Evolutionary conservation across 2,797 vertebrate species (phyloP).

Genomic region (Lacerta agilis): DNA sequence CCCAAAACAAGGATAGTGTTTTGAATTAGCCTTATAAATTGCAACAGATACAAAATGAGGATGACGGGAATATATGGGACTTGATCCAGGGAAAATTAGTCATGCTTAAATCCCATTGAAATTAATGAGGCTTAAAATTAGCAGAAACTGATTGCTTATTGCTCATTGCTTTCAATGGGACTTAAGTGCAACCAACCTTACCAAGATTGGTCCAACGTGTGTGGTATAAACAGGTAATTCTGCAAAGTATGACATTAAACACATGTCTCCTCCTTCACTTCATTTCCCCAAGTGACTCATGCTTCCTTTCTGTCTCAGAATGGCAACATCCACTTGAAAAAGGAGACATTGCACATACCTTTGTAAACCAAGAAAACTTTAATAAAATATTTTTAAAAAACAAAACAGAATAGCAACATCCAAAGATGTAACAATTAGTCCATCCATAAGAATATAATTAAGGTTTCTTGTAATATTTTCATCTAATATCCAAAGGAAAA

Average conservation of each 20-base stretch:
- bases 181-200: neutral
- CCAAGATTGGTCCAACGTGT: neutral
- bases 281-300: neutral
- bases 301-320: neutral
- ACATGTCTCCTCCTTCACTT: neutral
- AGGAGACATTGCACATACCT: too few relatives aligned
- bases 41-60: neutral
- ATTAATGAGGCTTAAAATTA: neutral
- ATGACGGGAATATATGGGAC: neutral
- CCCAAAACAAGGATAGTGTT: neutral
- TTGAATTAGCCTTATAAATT: too few relatives aligned
- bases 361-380: too few relatives aligned
- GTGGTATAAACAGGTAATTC: neutral
- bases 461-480: neutral
- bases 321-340: neutral
- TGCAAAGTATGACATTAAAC: neutral
- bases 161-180: neutral
- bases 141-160: neutral
- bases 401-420: neutral
- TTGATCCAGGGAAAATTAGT: neutral
- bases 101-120: neutral
- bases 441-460: neutral
- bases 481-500: neutral
- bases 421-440: neutral
- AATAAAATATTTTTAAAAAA: too few relatives aligned